phyloP scores from a whole-genome alignment of 2,888 invertebrate genomes.

The Boloria euphrosyne region DNA sequence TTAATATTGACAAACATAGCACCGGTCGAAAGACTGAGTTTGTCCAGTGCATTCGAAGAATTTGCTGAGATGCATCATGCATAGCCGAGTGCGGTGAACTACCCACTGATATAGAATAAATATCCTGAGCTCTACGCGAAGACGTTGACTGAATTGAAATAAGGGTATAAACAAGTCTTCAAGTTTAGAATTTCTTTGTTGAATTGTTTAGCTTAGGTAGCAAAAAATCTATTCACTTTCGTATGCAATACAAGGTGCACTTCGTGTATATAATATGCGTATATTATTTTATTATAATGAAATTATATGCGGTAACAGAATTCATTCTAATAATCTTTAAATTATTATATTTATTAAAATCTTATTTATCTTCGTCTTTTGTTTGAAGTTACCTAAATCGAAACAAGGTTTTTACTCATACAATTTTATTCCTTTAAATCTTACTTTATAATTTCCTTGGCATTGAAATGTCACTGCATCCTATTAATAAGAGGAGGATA shows the following conservation, averaged over 20 bases:
- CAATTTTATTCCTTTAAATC: too few relatives aligned
- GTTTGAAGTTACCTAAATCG: too few relatives aligned
- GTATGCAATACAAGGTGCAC: conserved; percentile 7
- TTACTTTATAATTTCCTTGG: too few relatives aligned
- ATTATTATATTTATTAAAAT: too few relatives aligned
- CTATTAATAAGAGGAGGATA: too few relatives aligned
- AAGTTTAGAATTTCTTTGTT: conserved; percentile 18
- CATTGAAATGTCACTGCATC: too few relatives aligned
- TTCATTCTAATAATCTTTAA: too few relatives aligned
- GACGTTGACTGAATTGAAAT: conserved; percentile 33
- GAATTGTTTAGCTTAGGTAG: conserved; percentile 8
- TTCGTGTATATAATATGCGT: neutral
- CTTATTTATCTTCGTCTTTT: too few relatives aligned
- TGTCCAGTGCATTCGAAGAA: conserved; percentile 23
- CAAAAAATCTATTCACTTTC: conserved; percentile 12
- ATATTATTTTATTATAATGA: neutral
- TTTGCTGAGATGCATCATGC: conserved; percentile 20
- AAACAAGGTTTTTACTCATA: too few relatives aligned
- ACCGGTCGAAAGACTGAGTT: conserved; percentile 24
- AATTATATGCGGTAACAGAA: too few relatives aligned
- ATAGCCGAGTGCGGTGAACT: conserved; percentile 43
- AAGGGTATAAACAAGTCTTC: conserved; percentile 18
- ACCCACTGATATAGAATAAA: conserved; percentile 64
- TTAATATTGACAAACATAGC: neutral
- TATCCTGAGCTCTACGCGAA: conserved; percentile 46